A percentile compares a stretch with the other conserved stretches of the same genome.
Conservation (phyloP, 2,888 invertebrate species). For the Notodonta ziczac region DNA sequence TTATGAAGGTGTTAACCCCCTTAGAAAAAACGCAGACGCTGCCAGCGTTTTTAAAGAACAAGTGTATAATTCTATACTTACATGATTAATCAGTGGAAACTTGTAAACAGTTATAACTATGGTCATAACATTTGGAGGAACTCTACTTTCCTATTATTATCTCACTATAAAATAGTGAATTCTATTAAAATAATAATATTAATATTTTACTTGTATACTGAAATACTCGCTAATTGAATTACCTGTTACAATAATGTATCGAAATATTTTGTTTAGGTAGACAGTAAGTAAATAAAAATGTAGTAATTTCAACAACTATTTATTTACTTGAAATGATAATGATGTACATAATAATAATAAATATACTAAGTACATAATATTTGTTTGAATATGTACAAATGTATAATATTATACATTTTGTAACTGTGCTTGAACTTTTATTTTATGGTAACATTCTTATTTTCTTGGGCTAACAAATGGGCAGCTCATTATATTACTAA, state of each 20-base stretch:
- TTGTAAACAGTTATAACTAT: too few relatives aligned
- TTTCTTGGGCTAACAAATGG: not conserved
- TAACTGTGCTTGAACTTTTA: conserved; percentile 34
- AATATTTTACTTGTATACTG: conserved; percentile 30
- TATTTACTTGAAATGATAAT: conserved; percentile 68
- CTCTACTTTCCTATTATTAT: not conserved
- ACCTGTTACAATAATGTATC: conserved; percentile 34
- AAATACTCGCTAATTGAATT: conserved; percentile 61
- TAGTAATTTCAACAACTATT: conserved; percentile 74
- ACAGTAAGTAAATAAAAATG: conserved; percentile 52
- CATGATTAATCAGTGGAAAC: too few relatives aligned
- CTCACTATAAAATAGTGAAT: conserved; percentile 62
- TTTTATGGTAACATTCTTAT: not conserved
- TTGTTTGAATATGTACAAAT: conserved; percentile 77
- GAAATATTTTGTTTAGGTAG: conserved; percentile 26
- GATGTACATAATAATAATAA: conserved; percentile 73
- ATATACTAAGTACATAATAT: conserved; percentile 72
- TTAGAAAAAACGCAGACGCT: too few relatives aligned
- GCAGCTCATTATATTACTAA: not conserved
- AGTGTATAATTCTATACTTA: too few relatives aligned
- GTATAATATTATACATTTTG: conserved; percentile 73
- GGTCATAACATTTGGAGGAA: too few relatives aligned
- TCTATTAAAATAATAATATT: conserved; percentile 11
- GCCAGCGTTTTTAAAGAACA: too few relatives aligned
- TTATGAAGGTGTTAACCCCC: not conserved